Evolutionary conservation across 2,888 invertebrate species (phyloP).

Genomic region (Anoncus sp.): DNA sequence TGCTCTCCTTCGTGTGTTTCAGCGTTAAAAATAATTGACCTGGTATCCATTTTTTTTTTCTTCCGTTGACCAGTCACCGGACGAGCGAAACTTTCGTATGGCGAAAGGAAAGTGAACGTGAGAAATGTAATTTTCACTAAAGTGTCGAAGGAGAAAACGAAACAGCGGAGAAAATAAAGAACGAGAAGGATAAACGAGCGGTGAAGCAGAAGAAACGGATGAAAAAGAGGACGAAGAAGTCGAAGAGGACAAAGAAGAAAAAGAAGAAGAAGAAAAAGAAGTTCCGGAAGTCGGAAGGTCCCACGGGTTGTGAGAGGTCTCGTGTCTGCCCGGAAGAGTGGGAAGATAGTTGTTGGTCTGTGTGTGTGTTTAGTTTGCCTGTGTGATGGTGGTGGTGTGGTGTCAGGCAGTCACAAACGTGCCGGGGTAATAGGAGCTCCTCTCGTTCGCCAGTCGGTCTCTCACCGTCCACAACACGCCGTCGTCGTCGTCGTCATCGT

Average conservation of each 20-base stretch:
- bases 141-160: background rate
- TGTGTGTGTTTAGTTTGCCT: too few species aligned
- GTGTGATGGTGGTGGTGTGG: constrained; percentile 40
- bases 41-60: too few species aligned
- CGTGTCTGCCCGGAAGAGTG: constrained; percentile 68
- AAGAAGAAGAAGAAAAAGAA: constrained; percentile 55
- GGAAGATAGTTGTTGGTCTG: constrained; percentile 60
- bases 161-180: background rate
- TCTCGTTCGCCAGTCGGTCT: constrained; percentile 68
- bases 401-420: constrained; percentile 61
- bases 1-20: too few species aligned
- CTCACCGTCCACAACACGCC: constrained; percentile 67
- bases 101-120: background rate
- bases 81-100: too few species aligned
- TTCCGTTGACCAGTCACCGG: too few species aligned
- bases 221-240: constrained; percentile 18
- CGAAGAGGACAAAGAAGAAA: constrained; percentile 31
- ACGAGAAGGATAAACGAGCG: constrained; percentile 22
- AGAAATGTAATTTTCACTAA: background rate
- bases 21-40: too few species aligned
- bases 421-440: constrained; percentile 64
- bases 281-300: constrained; percentile 67
- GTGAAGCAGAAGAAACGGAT: constrained; percentile 5
- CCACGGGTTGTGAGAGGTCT: constrained; percentile 55
- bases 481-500: constrained; percentile 56